Conservation (phyloP, 2,888 invertebrate species). For the Yponomeuta sedellus region DNA sequence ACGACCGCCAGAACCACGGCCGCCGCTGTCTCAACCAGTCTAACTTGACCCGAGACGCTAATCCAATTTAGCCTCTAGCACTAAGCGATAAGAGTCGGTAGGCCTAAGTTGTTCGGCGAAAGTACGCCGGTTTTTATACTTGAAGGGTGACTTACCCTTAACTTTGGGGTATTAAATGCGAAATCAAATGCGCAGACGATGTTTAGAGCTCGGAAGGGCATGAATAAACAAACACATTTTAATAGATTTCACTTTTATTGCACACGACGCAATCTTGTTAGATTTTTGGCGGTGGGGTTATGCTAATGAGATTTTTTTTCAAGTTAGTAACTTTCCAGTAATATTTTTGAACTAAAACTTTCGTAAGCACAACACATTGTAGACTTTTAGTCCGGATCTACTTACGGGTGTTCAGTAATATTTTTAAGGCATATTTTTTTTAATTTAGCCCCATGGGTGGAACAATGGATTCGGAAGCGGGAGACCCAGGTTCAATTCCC, state of each 20-base stretch:
- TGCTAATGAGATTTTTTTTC: background rate
- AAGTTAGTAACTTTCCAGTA: background rate
- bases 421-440: too few species aligned
- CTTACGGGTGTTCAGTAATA: too few species aligned
- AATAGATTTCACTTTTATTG: background rate
- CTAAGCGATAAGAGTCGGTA: background rate
- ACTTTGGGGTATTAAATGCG: slow-evolving; percentile 18
- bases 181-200: slow-evolving; percentile 20
- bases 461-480: too few species aligned
- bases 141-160: slow-evolving; percentile 14
- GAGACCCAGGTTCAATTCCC: too few species aligned
- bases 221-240: slow-evolving; percentile 26
- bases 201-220: slow-evolving; percentile 19
- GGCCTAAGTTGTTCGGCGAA: background rate
- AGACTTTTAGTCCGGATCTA: too few species aligned
- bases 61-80: background rate
- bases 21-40: background rate
- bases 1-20: slow-evolving; percentile 17
- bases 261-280: background rate
- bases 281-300: background rate
- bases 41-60: background rate
- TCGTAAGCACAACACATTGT: too few species aligned
- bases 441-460: too few species aligned
- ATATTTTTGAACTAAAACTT: too few species aligned
- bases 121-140: background rate